Conservation (phyloP, 2,113 vertebrate species). For the Dascyllus trimaculatus region DNA sequence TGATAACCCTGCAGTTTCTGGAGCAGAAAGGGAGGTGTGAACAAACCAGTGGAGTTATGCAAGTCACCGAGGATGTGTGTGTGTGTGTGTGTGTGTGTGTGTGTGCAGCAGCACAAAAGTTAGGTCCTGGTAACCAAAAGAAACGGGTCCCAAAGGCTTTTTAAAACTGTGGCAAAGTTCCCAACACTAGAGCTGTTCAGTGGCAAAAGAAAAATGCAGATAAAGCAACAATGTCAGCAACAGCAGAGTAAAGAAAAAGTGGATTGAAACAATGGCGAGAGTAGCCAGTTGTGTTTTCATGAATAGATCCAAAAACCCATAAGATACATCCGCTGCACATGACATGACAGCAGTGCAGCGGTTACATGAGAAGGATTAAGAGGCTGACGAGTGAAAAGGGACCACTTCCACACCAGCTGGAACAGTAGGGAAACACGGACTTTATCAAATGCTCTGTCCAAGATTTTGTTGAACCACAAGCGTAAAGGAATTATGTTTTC, state of each 20-base stretch:
- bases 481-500: conserved; percentile 35
- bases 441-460: conserved; percentile 25
- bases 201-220: neutral
- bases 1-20: conserved; percentile 60
- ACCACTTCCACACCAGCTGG: conserved; percentile 15
- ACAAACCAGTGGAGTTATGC: conserved; percentile 34
- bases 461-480: conserved; percentile 3
- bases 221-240: neutral
- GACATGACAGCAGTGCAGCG: conserved; percentile 15
- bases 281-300: neutral
- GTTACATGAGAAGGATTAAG: conserved; percentile 7
- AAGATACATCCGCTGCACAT: conserved; percentile 24
- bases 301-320: neutral
- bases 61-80: conserved; percentile 4
- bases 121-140: neutral
- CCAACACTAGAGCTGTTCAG: neutral
- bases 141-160: neutral
- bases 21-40: conserved; percentile 64
- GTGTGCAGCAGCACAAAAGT: conserved; percentile 19
- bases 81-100: too few relatives aligned
- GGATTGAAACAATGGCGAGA: neutral
- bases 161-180: neutral
- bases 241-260: neutral
- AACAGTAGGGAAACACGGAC: conserved; percentile 8
- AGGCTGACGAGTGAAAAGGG: conserved; percentile 5